Evolutionary conservation across 2,797 vertebrate genomes (phyloP), one percentile per base, ranked within the genome.

Genomic region (Xenops minutus): DNA sequence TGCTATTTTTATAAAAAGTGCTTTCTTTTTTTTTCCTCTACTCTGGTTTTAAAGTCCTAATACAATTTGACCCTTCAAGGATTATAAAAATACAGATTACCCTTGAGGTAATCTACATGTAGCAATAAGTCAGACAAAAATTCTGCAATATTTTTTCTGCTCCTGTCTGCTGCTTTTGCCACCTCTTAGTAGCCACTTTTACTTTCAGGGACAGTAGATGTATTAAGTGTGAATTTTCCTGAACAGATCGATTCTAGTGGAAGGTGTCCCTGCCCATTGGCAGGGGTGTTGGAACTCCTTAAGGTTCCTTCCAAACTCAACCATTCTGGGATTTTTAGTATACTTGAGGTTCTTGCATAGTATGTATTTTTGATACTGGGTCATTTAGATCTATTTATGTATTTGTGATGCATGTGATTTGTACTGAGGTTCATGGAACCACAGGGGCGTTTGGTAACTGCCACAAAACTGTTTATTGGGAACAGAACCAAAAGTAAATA

Each of bases 1-100:
- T 92, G 84, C 83, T 97, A 98, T 98, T 98, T 98, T 98, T 98
- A 72, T 98, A 98, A 96, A 82, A 84, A 76, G 43, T 94, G 30
- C 21, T 92, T 67, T 14, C 18, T 92, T 15, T n/a, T 85, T 55
- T 17, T 95, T 89, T 4, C 17, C 76, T 86, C 74, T 92, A 74
- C 30, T 96, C 27, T 71, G 20, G 67, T 63, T 89, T 46, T 41
- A 81, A 83, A 89, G 56, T 92, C 78, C 75, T 77, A 76, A 71
- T 91, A 37, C 62, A 93, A 68, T 96, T 95, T 95, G 85, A 85
- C 90, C 61, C 92, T 94, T 77, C 36, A 81, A 95, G 71, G 89
- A 74, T 84, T 75, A 94, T 17, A 46, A 17, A 82, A 76, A 96
- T 94, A 39, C 41, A 78, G 69, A 59, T 95, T 96, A 96, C 91